Evolutionary conservation across 1,140 invertebrate genomes (phyloP), one percentile per base, ranked within the genome.

Genomic region (Drosophila takahashii): DNA sequence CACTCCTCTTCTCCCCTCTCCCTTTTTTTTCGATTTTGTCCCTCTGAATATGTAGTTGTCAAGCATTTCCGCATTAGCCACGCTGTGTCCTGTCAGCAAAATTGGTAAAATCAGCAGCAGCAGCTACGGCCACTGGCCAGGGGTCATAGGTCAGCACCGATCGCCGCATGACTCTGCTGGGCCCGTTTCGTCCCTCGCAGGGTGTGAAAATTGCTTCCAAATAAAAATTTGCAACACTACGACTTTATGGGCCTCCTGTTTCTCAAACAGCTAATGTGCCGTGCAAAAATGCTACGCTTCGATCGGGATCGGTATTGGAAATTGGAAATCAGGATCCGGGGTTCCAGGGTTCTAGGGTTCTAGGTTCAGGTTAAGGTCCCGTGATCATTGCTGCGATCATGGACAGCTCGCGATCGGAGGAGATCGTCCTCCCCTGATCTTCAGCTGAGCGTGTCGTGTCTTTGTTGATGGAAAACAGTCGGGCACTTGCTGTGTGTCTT

Each of bases 151-250:
- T 60, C 53, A 42, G 51, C 52, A 16, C 26, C 34, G 47, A 41
- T 67, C 64, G 65, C 75, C 37, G 65, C 75, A 77, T 74, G 77
- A 64, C 56, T 32, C 61, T 80, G 61, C 57, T 34, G 5, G 9
- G 56, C 13, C 77, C 37, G 56, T 76, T 64, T 69, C 54, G 50
- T 51, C 53, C 36, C 57, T 56, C 52, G 60, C 73, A 86, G 84
- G 84, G 84, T 90, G 84, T 89, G 84, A 89, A 89, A 89, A 89
- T 89, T 89, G 85, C 85, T 89, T 89, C 84, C 85, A 90, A 89
- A 89, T 89, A 89, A 89, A 90, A 89, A 90, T 89, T 89, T 89
- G 84, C 84, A 84, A 89, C 84, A 86, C 83, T 78, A 50, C 54
- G 59, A 50, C 27, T 70, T 75, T 78, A 58, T 74, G 71, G 51